These are phyloP conservation scores for Drosophila siamana DNA, from an alignment of 2,888 invertebrate genomes.

Conservation along the genomic window DNA sequence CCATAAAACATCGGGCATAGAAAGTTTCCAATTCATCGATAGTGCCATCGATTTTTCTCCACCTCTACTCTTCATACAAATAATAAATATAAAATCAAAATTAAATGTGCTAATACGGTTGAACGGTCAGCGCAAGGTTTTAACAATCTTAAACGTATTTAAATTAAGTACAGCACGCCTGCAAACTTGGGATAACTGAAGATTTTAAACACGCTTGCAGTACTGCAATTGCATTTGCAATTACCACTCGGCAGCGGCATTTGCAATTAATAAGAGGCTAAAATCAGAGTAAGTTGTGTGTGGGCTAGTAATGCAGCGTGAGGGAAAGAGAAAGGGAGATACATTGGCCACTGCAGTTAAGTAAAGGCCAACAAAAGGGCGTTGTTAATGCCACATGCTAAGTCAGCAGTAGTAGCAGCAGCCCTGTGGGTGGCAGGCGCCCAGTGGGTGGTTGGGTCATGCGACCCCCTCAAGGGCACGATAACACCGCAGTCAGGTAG, in stretches of 20 bases:
- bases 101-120: conserved; percentile 37
- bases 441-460: conserved; percentile 56
- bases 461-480: conserved; percentile 71
- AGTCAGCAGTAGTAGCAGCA: conserved; percentile 27
- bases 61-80: conserved; percentile 31
- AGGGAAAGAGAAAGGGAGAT: neutral
- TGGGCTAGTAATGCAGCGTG: neutral
- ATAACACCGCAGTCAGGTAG: conserved; percentile 48
- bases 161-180: conserved; percentile 18
- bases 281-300: conserved; percentile 48
- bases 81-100: conserved; percentile 54
- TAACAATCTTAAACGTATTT: conserved; percentile 5
- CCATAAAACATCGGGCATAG: neutral
- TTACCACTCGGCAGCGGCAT: conserved; percentile 35
- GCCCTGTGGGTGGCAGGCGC: conserved; percentile 50
- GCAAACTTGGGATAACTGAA: neutral
- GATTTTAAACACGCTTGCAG: conserved; percentile 8
- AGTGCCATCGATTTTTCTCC: neutral
- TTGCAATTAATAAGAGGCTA: conserved; percentile 25
- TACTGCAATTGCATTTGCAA: conserved; percentile 47
- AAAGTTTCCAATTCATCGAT: neutral
- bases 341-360: conserved; percentile 9
- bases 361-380: conserved; percentile 46
- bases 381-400: conserved; percentile 64
- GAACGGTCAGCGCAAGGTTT: conserved; percentile 25